These are phyloP conservation scores for Mystacides longicornis DNA, from an alignment of 2,888 invertebrate genomes.

Conservation along the genomic window DNA sequence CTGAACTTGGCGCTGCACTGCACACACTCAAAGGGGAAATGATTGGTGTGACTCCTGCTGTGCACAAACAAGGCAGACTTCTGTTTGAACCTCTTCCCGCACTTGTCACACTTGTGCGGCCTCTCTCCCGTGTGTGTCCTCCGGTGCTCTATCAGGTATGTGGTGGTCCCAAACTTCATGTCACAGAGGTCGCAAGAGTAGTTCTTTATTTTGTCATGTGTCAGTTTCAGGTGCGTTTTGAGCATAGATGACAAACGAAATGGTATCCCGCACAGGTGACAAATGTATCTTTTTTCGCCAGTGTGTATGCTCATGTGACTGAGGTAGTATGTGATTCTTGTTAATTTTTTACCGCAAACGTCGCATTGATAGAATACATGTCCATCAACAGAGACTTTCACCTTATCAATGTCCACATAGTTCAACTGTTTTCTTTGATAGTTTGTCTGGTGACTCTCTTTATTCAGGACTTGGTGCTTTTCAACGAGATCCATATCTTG, in stretches of 20 bases:
- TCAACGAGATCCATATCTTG: not conserved
- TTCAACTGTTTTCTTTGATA: conserved; percentile 8
- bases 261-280: conserved; percentile 47
- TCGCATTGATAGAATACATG: conserved; percentile 43
- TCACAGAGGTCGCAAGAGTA: conserved; percentile 46
- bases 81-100: conserved; percentile 48
- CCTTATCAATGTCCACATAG: conserved; percentile 32
- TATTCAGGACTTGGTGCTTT: no score
- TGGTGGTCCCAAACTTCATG: conserved; percentile 43
- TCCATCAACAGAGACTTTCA: conserved; percentile 36
- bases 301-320: conserved; percentile 48
- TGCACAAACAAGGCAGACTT: conserved; percentile 49
- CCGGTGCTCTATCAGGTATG: conserved; percentile 42
- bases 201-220: conserved; percentile 45
- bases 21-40: conserved; percentile 31
- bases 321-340: conserved; percentile 32
- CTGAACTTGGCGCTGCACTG: conserved; percentile 37
- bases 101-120: conserved; percentile 40
- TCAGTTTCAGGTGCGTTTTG: conserved; percentile 43
- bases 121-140: conserved; percentile 41
- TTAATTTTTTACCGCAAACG: conserved; percentile 44
- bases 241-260: conserved; percentile 48
- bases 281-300: conserved; percentile 45
- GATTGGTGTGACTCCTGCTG: conserved; percentile 42
- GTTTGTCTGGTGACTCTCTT: not conserved